Evolutionary conservation across 2,113 vertebrate genomes (phyloP).

Genomic region (Hystrix cristata): DNA sequence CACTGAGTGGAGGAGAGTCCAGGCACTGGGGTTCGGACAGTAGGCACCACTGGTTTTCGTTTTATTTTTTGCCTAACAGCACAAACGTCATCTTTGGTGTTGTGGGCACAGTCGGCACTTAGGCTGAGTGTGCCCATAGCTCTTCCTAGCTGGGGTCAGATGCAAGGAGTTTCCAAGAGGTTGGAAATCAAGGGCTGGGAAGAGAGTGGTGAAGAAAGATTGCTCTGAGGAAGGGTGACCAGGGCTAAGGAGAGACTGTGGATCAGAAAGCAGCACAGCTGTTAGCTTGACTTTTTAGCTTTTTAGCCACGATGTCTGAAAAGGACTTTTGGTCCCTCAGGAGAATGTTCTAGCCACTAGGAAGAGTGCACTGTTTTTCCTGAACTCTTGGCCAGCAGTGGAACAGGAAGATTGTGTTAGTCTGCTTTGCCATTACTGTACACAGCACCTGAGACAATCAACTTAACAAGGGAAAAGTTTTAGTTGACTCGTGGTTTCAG

Average conservation of each 20-base stretch:
- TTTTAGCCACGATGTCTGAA: background rate
- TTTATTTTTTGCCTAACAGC: background rate
- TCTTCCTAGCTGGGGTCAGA: background rate
- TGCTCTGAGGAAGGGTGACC: background rate
- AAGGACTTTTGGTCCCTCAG: no score
- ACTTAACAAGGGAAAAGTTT: no score
- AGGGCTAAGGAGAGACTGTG: background rate
- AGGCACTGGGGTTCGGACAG: no score
- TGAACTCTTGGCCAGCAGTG: no score
- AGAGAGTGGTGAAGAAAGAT: background rate
- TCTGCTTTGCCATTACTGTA: no score
- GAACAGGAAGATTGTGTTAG: no score
- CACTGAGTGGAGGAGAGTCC: background rate
- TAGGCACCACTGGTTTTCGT: background rate
- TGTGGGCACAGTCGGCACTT: background rate
- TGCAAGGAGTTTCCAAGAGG: background rate
- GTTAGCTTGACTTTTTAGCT: background rate
- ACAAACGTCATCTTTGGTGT: background rate
- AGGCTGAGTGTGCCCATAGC: background rate
- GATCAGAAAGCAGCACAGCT: background rate
- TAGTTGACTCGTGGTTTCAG: no score
- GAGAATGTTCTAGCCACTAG: no score
- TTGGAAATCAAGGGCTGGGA: background rate
- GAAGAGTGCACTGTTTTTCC: no score
- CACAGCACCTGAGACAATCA: no score